Percentiles rank a stretch among this genome's conserved stretches.
Conservation (phyloP, 2,888 invertebrate species). For the Sturmia bella region DNA sequence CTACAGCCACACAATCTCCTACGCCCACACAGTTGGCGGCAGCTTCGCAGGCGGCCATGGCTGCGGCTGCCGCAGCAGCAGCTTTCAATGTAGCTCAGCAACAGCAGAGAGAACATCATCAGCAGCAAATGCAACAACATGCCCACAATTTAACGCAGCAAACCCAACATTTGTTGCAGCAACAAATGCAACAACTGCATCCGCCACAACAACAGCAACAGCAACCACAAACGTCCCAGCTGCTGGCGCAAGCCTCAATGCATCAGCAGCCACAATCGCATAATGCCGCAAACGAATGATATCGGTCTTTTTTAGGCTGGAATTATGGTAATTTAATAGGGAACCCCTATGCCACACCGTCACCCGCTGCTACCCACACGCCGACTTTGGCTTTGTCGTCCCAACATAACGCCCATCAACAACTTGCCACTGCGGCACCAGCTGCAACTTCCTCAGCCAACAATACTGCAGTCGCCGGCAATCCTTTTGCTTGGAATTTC, state of each 20-base stretch:
- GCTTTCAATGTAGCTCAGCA: conserved; percentile 79
- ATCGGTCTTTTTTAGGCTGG: conserved; percentile 81
- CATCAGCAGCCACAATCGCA: conserved; percentile 80
- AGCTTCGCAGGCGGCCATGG: conserved; percentile 81
- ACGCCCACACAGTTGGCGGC: conserved; percentile 83
- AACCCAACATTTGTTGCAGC: conserved; percentile 74
- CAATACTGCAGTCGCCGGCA: conserved; percentile 71
- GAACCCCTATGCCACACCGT: conserved; percentile 60
- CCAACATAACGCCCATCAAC: conserved; percentile 57
- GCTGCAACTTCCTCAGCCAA: conserved; percentile 64
- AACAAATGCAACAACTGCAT: conserved; percentile 74
- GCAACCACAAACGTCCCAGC: conserved; percentile 74
- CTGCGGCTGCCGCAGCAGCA: conserved; percentile 82
- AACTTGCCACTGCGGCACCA: conserved; percentile 61
- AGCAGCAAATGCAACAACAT: conserved; percentile 74
- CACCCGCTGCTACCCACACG: conserved; percentile 61
- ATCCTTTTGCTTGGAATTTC: conserved; percentile 67
- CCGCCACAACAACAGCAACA: conserved; percentile 73
- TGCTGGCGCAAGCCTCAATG: conserved; percentile 76
- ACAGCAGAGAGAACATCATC: conserved; percentile 76
- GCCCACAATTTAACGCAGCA: conserved; percentile 74
- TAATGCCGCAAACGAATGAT: conserved; percentile 81
- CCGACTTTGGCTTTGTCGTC: conserved; percentile 55
- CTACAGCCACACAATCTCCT: conserved; percentile 83
- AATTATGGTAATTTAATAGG: conserved; percentile 78